These are phyloP conservation scores for Coregonus ussuriensis DNA, from an alignment of 2,797 vertebrate genomes.

Conservation along the genomic window DNA sequence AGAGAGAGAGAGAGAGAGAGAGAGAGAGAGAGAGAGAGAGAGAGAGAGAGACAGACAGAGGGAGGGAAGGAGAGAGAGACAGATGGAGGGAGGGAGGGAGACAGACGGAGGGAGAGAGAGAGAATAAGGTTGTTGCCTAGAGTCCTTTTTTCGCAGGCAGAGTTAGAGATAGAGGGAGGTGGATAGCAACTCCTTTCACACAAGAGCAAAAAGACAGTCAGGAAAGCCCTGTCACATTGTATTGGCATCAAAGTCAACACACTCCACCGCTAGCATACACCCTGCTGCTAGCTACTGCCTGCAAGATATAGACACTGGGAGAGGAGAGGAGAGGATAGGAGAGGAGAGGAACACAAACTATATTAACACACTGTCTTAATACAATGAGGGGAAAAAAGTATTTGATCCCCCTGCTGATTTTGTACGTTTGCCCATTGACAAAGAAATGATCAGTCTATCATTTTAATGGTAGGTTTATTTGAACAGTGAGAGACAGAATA, in stretches of 20 bases:
- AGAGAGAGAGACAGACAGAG: too few species aligned
- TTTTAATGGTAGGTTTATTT: too few species aligned
- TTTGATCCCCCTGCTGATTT: too few species aligned
- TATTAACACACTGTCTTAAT: background rate
- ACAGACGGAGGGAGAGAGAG: background rate
- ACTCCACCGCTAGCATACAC: slow-evolving; percentile 34
- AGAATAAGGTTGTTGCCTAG: background rate
- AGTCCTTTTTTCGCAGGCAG: background rate
- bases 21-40: too few species aligned
- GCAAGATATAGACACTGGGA: background rate
- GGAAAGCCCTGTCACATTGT: slow-evolving; percentile 61
- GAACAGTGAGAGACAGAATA: too few species aligned
- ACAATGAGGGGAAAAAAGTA: too few species aligned
- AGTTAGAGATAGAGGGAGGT: slow-evolving; percentile 34
- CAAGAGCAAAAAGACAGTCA: slow-evolving; percentile 62
- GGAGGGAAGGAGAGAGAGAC: too few species aligned
- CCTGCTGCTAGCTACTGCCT: slow-evolving; percentile 25
- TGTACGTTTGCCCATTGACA: too few species aligned
- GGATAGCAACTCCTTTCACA: slow-evolving; percentile 60
- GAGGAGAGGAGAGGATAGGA: background rate
- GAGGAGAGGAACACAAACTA: slow-evolving; percentile 13
- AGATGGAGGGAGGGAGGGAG: too few species aligned
- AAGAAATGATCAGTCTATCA: too few species aligned
- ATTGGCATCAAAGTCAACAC: slow-evolving; percentile 64
- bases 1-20: too few species aligned